phyloP scores from a whole-genome alignment of 2,888 invertebrate genomes.

The Prenolepis imparis region DNA sequence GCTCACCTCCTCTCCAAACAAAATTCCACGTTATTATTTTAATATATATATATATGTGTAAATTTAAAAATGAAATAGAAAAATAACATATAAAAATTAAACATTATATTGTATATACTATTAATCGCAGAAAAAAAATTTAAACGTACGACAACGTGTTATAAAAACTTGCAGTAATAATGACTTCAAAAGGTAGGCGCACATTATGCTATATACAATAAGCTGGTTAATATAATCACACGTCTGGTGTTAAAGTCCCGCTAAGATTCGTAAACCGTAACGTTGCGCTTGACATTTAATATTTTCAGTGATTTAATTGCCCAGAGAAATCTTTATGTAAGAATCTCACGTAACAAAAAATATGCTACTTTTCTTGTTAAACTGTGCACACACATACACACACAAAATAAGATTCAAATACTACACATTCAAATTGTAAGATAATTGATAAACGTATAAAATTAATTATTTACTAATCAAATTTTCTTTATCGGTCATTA shows the following conservation, averaged over 20 bases:
- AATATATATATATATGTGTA: neutral
- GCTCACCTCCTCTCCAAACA: slow-evolving; percentile 34
- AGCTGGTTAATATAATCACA: slow-evolving; percentile 62
- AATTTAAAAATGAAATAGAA: too few relatives aligned
- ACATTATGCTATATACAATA: slow-evolving; percentile 26
- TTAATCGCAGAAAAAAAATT: neutral
- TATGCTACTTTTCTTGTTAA: neutral
- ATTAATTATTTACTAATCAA: neutral
- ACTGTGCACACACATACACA: neutral
- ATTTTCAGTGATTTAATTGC: neutral
- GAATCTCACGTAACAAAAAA: neutral
- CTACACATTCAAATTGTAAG: neutral
- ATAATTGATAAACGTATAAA: neutral
- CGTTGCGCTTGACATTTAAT: slow-evolving; percentile 45
- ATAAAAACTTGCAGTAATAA: neutral
- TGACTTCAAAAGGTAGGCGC: neutral
- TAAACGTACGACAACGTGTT: neutral
- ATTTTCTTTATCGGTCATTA: neutral
- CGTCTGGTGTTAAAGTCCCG: slow-evolving; percentile 62
- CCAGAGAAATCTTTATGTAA: slow-evolving; percentile 10
- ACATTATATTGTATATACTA: neutral
- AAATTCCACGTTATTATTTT: neutral
- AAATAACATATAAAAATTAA: too few relatives aligned
- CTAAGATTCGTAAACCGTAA: slow-evolving; percentile 70
- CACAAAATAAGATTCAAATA: neutral